phyloP scores from a whole-genome alignment of 1,140 invertebrate species.

The Pseudachorutes palmiensis region DNA sequence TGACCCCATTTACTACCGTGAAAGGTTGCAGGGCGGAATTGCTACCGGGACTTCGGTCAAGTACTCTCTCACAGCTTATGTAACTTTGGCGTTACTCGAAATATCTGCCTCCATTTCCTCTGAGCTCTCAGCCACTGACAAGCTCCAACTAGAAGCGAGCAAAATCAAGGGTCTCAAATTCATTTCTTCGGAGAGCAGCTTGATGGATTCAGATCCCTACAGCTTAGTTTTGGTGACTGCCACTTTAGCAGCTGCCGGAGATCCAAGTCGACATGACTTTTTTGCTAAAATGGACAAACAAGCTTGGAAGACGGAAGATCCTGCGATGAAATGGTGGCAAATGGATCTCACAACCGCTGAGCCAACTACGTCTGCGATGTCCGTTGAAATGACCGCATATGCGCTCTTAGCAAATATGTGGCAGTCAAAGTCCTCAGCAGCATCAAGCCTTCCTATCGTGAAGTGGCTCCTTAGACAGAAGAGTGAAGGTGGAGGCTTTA shows the following conservation, averaged over 20 bases:
- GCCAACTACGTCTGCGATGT: slow-evolving; percentile 45
- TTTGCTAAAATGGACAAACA: background rate
- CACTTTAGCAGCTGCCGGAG: slow-evolving; percentile 47
- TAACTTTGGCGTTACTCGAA: slow-evolving; percentile 10
- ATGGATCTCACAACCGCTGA: slow-evolving; percentile 36
- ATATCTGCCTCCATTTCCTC: background rate
- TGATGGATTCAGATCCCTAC: slow-evolving; percentile 49
- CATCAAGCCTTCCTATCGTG: slow-evolving; percentile 67
- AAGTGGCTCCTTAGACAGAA: slow-evolving; percentile 74
- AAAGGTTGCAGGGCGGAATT: slow-evolving; percentile 20
- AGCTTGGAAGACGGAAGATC: slow-evolving; percentile 20
- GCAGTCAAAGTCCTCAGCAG: slow-evolving; percentile 48
- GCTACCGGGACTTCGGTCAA: slow-evolving; percentile 54
- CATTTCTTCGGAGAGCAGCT: slow-evolving; percentile 9
- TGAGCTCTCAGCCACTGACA: background rate
- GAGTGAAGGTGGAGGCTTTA: slow-evolving; percentile 71
- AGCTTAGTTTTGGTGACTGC: slow-evolving; percentile 47
- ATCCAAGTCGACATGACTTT: slow-evolving; percentile 41
- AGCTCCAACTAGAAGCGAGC: background rate
- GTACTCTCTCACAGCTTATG: slow-evolving; percentile 10
- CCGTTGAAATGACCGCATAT: slow-evolving; percentile 84
- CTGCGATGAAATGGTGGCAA: slow-evolving; percentile 43
- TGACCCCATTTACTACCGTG: background rate
- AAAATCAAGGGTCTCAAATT: background rate
- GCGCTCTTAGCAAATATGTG: slow-evolving; percentile 60